Evolutionary conservation across 2,113 vertebrate genomes (phyloP).

Genomic region (Mormoops blainvillei): DNA sequence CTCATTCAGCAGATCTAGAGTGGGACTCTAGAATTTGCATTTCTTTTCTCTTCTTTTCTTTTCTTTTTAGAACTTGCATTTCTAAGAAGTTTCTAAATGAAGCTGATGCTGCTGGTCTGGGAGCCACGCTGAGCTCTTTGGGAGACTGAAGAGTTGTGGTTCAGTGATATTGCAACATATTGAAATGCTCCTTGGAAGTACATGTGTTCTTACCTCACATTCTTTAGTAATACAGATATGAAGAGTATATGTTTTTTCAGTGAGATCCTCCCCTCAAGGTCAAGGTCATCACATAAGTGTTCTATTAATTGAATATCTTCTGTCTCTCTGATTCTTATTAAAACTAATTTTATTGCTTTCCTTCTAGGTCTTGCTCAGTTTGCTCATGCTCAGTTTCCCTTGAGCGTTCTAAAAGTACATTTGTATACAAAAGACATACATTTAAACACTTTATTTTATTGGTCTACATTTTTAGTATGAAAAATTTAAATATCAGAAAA

Average conservation of each 20-base stretch:
- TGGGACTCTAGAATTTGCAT: not conserved
- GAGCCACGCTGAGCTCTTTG: not conserved
- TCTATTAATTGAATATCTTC: not conserved
- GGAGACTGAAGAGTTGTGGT: not conserved
- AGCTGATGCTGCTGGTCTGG: not conserved
- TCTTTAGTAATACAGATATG: not conserved
- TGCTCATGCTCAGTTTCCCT: not conserved
- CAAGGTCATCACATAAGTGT: not conserved
- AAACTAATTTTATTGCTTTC: not conserved
- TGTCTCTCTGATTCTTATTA: not conserved
- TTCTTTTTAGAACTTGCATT: not conserved
- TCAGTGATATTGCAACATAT: not conserved
- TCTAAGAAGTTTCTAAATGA: not conserved
- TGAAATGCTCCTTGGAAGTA: not conserved
- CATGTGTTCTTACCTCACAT: not conserved
- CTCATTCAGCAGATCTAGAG: not conserved
- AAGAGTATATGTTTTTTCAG: not conserved
- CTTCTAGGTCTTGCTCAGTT: not conserved
- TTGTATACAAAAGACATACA: not conserved
- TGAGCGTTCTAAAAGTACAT: not conserved
- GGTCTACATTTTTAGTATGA: not conserved
- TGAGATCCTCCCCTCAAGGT: not conserved
- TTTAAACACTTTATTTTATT: not conserved
- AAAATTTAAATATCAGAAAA: not conserved
- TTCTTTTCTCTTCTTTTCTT: not conserved